Evolutionary conservation across 2,113 vertebrate genomes (phyloP), one percentile per base, ranked within the genome.

Genomic region (Cephalopterus ornatus): DNA sequence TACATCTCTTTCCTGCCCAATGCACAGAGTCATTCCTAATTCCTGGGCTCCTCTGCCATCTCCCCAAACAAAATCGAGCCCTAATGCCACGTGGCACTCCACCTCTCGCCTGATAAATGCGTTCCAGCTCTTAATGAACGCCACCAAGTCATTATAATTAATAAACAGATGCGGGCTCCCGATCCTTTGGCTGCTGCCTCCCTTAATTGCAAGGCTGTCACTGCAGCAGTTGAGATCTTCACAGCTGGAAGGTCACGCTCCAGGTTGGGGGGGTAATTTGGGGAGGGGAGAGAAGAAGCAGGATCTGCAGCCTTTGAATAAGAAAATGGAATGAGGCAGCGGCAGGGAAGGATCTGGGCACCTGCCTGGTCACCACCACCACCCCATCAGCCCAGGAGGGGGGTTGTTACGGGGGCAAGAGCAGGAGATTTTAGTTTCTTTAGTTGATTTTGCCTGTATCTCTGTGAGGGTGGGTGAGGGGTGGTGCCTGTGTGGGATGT

Each of bases 391-490:
- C 71, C 27, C 33, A 0, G 28, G 50, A 10, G 3, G 73, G 49
- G 55, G 39, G 28, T 0, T 18, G 22, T 22, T 14, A 8, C 6
- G 24, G 32, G 6, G 14, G 2, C 19, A 46, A 8, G 26, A 22
- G 14, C 6, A 5, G 23, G 33, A 0, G 4, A 3, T 21, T 52
- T 28, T 52, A 52, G 50, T 28, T 28, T 27, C 27, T 28, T 52
- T 67, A 8, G 61, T 18, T 85, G 21, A 0, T 39, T 35, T 14
- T 20, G 7, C 13, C 52, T 5, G 1, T 8, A 9, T 28, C 55
- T 24, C 0, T 0, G 30, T 9, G 21, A 17, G 27, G 56, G 9
- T 2, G 7, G 53, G 8, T 0, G 27, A 27, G 59, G 32, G 22
- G 6, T 2, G 16, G 65, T 3, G 16, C 30, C 79, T 3, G 37